These are phyloP conservation scores for Caranx ignobilis DNA, from an alignment of 2,113 vertebrate species.

Conservation along the genomic window DNA sequence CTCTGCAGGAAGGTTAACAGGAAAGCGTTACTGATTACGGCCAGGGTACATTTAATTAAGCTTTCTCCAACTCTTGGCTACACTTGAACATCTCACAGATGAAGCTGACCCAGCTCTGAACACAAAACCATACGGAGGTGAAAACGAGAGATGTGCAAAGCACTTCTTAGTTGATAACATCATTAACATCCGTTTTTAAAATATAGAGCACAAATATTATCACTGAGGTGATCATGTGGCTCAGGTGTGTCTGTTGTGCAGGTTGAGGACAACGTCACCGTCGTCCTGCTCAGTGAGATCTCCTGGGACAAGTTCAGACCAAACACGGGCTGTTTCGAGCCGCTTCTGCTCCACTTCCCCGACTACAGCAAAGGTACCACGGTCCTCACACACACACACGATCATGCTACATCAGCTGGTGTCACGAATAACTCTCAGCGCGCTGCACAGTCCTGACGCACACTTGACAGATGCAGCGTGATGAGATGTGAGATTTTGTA, in stretches of 20 bases:
- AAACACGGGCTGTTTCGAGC: constrained; percentile 92
- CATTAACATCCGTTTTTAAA: no score
- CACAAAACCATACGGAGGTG: no score
- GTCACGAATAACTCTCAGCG: constrained; percentile 19
- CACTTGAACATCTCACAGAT: no score
- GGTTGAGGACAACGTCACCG: constrained; percentile 92
- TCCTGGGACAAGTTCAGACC: constrained; percentile 96
- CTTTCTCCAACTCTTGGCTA: no score
- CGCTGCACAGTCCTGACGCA: constrained; percentile 11
- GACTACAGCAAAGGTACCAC: constrained; percentile 96
- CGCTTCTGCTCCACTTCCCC: constrained; percentile 92
- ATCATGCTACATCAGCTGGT: neutral
- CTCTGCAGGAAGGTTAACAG: neutral
- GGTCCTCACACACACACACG: neutral
- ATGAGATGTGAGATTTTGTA: constrained; percentile 53
- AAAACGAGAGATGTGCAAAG: no score
- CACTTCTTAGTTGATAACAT: no score
- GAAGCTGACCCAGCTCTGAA: no score
- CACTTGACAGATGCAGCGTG: constrained; percentile 2
- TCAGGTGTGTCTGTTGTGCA: constrained; percentile 58
- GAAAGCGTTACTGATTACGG: neutral
- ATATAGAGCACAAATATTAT: neutral
- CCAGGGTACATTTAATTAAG: neutral
- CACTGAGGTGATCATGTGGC: no score
- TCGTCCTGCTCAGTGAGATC: constrained; percentile 95